These are phyloP conservation scores for Vanessa atalanta DNA, from an alignment of 1,140 invertebrate genomes.

Conservation along the genomic window DNA sequence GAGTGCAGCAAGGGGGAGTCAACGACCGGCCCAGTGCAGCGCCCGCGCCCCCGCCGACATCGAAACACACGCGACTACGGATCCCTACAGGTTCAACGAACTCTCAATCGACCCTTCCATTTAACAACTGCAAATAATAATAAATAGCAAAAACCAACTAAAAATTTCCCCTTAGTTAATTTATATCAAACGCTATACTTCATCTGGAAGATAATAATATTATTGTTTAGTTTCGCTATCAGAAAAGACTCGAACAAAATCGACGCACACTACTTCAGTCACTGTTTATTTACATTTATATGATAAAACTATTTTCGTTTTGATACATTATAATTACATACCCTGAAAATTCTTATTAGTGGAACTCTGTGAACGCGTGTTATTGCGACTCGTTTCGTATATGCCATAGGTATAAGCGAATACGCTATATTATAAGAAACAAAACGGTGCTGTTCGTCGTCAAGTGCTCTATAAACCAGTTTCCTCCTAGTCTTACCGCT, in stretches of 20 bases:
- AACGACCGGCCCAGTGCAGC: slow-evolving; percentile 69
- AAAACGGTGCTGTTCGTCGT: slow-evolving; percentile 49
- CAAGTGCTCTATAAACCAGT: slow-evolving; percentile 47
- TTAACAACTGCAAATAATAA: slow-evolving; percentile 53
- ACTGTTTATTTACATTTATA: no score
- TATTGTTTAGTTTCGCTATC: background rate
- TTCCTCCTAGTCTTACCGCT: slow-evolving; percentile 38
- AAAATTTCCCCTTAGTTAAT: background rate
- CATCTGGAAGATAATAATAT: background rate
- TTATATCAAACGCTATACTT: background rate
- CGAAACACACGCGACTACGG: slow-evolving; percentile 56
- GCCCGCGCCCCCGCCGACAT: slow-evolving; percentile 55
- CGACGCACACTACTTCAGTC: no score
- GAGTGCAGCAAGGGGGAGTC: slow-evolving; percentile 66
- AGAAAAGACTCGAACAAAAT: background rate
- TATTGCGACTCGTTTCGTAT: background rate
- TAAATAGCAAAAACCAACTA: slow-evolving; percentile 20
- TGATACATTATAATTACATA: background rate
- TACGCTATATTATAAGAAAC: slow-evolving; percentile 41
- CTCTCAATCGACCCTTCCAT: slow-evolving; percentile 54
- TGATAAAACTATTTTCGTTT: no score
- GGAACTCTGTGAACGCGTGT: background rate
- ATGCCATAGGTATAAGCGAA: slow-evolving; percentile 12
- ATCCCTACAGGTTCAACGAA: slow-evolving; percentile 72
- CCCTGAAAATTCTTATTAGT: background rate